phyloP scores from a whole-genome alignment of 2,113 vertebrate genomes.

The Calypte anna region DNA sequence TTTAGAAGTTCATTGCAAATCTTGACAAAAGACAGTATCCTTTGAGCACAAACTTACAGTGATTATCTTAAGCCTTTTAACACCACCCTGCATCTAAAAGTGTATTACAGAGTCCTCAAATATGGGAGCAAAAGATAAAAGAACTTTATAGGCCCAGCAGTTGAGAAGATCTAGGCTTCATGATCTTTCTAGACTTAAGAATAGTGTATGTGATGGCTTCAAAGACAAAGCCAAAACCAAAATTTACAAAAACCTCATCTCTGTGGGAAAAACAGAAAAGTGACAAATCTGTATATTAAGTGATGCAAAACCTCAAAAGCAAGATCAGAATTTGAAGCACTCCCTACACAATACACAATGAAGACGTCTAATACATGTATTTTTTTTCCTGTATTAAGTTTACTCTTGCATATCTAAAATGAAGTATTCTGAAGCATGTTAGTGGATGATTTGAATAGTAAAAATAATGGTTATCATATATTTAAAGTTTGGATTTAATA shows the following conservation, averaged over 20 bases:
- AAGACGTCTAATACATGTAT: background rate
- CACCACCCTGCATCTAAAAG: background rate
- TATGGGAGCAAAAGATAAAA: background rate
- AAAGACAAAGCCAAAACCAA: background rate
- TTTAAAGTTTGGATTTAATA: background rate
- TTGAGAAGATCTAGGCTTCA: background rate
- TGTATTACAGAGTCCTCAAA: background rate
- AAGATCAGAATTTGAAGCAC: background rate
- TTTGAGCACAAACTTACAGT: background rate
- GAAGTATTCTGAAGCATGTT: background rate
- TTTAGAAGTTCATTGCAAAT: background rate
- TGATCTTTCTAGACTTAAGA: background rate
- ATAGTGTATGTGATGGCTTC: background rate
- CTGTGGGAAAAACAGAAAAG: background rate
- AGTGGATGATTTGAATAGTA: background rate
- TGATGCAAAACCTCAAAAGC: background rate
- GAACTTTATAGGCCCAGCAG: background rate
- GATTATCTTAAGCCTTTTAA: background rate
- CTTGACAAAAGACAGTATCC: background rate
- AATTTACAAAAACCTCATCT: background rate
- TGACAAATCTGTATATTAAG: background rate
- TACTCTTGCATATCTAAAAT: background rate
- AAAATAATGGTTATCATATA: background rate
- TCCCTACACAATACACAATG: background rate
- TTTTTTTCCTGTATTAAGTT: background rate